These are phyloP conservation scores for Anarrhichthys ocellatus DNA, from an alignment of 2,113 vertebrate species.

Conservation along the genomic window DNA sequence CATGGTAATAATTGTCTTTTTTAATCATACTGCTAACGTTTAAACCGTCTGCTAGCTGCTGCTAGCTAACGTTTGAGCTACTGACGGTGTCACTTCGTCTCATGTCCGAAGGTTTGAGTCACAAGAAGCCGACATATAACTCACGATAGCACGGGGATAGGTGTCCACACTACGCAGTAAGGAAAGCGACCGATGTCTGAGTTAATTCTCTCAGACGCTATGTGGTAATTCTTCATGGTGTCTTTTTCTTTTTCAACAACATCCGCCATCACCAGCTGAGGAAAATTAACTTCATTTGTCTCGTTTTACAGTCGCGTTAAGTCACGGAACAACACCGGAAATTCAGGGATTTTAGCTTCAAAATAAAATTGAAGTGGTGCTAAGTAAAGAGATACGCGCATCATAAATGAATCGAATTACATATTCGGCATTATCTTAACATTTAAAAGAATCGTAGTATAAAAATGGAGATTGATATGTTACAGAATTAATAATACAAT, in stretches of 20 bases:
- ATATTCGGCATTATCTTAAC: no score
- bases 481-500: no score
- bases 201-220: constrained; percentile 84
- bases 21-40: background rate
- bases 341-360: background rate
- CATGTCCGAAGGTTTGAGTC: background rate
- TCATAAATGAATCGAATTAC: background rate
- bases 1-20: background rate
- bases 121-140: constrained; percentile 59
- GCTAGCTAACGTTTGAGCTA: constrained; percentile 16
- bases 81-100: constrained; percentile 43
- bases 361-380: background rate
- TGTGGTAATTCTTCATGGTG: constrained; percentile 87
- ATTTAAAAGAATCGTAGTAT: no score
- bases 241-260: constrained; percentile 84
- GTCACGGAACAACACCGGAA: background rate
- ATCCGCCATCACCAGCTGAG: constrained; percentile 92
- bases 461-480: rapidly evolving
- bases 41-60: background rate
- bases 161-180: constrained; percentile 95
- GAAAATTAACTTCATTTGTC: constrained; percentile 74
- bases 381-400: rapidly evolving
- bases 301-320: constrained; percentile 46
- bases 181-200: constrained; percentile 88
- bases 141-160: constrained; percentile 97